Evolutionary conservation across 2,113 vertebrate species (phyloP).

Genomic region (Lonchura striata): DNA sequence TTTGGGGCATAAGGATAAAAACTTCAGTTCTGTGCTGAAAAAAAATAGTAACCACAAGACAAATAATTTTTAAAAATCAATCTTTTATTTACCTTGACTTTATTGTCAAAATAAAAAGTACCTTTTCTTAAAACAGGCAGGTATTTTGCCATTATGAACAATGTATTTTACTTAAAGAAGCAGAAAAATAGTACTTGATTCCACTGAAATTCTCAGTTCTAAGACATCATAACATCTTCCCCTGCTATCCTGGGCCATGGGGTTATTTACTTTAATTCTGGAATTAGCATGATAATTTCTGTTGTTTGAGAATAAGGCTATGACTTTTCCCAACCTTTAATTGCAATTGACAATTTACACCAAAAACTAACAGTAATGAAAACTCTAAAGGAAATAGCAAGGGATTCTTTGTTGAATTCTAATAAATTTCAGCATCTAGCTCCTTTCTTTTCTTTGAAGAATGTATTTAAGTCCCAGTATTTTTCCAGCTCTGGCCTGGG

Average conservation of each 20-base stretch:
- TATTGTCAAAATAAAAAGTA: background rate
- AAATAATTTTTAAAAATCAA: background rate
- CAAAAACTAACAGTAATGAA: background rate
- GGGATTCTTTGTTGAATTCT: background rate
- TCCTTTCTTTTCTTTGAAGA: background rate
- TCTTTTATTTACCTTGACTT: background rate
- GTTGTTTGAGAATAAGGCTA: background rate
- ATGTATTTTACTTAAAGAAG: background rate
- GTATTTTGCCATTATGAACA: background rate
- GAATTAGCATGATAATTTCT: background rate
- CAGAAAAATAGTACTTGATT: background rate
- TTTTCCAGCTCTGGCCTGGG: background rate
- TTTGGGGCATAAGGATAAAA: background rate
- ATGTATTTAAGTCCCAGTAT: background rate
- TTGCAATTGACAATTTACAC: background rate
- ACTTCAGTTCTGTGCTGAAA: background rate
- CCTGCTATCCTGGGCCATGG: background rate
- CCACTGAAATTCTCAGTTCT: background rate
- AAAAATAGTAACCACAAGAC: background rate
- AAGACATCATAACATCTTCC: background rate
- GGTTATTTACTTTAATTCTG: background rate
- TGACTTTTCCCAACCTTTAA: background rate
- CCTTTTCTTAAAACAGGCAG: background rate
- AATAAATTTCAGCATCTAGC: background rate
- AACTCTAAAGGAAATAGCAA: background rate